phyloP scores from a whole-genome alignment of 2,797 vertebrate genomes.

The Chaetodon trifasciatus region DNA sequence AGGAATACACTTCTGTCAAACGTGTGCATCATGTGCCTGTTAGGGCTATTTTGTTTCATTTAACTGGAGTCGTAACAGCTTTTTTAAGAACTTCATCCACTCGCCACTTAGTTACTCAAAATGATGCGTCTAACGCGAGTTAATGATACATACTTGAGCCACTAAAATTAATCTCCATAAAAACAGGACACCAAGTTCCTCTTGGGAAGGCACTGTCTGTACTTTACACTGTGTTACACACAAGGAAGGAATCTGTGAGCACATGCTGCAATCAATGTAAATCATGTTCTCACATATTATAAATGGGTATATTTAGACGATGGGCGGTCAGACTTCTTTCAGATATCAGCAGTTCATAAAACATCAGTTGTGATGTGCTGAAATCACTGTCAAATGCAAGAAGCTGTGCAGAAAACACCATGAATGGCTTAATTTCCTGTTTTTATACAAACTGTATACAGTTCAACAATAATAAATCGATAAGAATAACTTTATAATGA shows the following conservation, averaged over 20 bases:
- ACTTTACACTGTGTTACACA: not conserved
- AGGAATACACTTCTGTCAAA: slow-evolving; percentile 25
- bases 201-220: slow-evolving; percentile 4
- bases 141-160: not conserved
- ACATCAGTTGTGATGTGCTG: not conserved
- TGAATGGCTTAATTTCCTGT: not conserved
- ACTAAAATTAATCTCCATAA: slow-evolving; percentile 1
- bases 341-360: slow-evolving; percentile 22
- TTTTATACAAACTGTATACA: too few relatives aligned
- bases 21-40: slow-evolving; percentile 41
- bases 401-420: not conserved
- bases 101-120: slow-evolving; percentile 9
- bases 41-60: slow-evolving; percentile 50
- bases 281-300: slow-evolving; percentile 23
- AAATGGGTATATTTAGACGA: slow-evolving; percentile 21
- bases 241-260: not conserved
- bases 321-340: not conserved
- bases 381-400: not conserved
- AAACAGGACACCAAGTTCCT: not conserved
- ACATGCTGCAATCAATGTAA: not conserved
- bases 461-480: too few relatives aligned
- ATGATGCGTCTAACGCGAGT: not conserved
- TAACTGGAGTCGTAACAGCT: slow-evolving; percentile 9
- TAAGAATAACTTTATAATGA: too few relatives aligned
- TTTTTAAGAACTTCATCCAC: slow-evolving; percentile 27